A percentile compares a stretch with the other conserved stretches of the same genome.
These are phyloP conservation scores for Coregonus ussuriensis DNA, from an alignment of 2,797 vertebrate species.

Conservation along the genomic window DNA sequence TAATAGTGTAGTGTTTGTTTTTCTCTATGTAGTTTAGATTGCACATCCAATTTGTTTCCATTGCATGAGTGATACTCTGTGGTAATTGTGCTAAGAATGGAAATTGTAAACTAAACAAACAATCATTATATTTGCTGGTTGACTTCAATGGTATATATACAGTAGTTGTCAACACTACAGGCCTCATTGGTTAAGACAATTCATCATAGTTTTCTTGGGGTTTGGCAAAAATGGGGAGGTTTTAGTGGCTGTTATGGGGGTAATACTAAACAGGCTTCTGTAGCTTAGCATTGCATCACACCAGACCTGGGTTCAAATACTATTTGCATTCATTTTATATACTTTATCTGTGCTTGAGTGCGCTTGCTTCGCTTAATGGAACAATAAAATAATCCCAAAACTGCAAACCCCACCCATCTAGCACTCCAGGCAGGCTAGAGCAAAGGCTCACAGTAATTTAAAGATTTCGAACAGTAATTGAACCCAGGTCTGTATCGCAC, in stretches of 20 bases:
- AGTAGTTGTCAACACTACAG: slow-evolving; percentile 47
- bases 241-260: not conserved
- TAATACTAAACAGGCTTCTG: not conserved
- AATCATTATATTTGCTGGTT: slow-evolving; percentile 44
- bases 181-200: slow-evolving; percentile 32
- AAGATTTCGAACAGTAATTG: not conserved
- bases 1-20: slow-evolving; percentile 72
- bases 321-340: too few relatives aligned
- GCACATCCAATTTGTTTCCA: slow-evolving; percentile 52
- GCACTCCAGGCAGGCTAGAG: too few relatives aligned
- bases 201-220: slow-evolving; percentile 47
- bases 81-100: slow-evolving; percentile 62
- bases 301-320: not conserved
- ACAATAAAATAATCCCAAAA: too few relatives aligned
- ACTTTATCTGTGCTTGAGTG: too few relatives aligned
- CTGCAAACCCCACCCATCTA: too few relatives aligned
- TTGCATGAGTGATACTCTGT: slow-evolving; percentile 46
- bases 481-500: not conserved
- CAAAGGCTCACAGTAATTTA: not conserved
- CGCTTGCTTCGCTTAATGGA: too few relatives aligned
- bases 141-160: slow-evolving; percentile 50
- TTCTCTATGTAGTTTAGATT: slow-evolving; percentile 59
- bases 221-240: slow-evolving; percentile 14
- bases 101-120: slow-evolving; percentile 55
- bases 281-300: not conserved